Percentiles rank a stretch among this genome's conserved stretches.
phyloP scores from a whole-genome alignment of 92 coral and sea anemone species.

The Epizoanthus fatuus region DNA sequence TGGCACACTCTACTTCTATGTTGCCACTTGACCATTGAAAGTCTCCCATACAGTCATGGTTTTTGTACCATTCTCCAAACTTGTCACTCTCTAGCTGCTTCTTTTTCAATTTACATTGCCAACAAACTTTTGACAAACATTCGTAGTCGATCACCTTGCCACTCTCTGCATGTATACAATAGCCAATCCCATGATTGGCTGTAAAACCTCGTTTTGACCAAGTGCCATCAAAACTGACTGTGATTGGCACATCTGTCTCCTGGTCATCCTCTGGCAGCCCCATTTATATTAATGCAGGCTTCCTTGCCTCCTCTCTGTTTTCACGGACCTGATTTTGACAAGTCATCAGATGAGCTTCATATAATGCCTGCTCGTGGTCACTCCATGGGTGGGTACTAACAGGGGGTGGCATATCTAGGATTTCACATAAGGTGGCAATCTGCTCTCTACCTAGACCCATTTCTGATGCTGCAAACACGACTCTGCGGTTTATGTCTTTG shows the following conservation, averaged over 20 bases:
- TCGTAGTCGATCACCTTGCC: slow-evolving; percentile 59
- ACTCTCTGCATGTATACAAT: slow-evolving; percentile 50
- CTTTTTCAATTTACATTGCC: slow-evolving; percentile 46
- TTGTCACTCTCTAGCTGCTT: slow-evolving; percentile 14
- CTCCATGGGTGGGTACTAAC: slow-evolving; percentile 40
- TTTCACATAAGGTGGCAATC: slow-evolving; percentile 57
- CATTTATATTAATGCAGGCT: slow-evolving; percentile 35
- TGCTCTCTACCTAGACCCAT: slow-evolving; percentile 50
- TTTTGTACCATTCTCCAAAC: slow-evolving; percentile 39
- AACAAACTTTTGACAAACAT: slow-evolving; percentile 46
- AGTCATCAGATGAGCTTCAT: slow-evolving; percentile 6
- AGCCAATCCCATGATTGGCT: slow-evolving; percentile 70
- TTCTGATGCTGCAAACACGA: slow-evolving; percentile 53
- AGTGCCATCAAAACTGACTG: slow-evolving; percentile 66
- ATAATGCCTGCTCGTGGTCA: slow-evolving; percentile 32
- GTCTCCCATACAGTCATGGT: slow-evolving; percentile 15
- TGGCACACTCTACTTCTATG: slow-evolving; percentile 69
- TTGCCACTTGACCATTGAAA: slow-evolving; percentile 59
- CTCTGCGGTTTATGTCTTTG: slow-evolving; percentile 13
- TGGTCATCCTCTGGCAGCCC: slow-evolving; percentile 30
- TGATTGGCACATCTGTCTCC: slow-evolving; percentile 40
- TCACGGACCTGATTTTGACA: not conserved
- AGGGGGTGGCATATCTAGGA: slow-evolving; percentile 56
- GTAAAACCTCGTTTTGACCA: slow-evolving; percentile 66
- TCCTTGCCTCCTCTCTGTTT: slow-evolving; percentile 30